Evolutionary conservation across 2,797 vertebrate genomes (phyloP).

Genomic region (Oryzias dopingdopingensis): DNA sequence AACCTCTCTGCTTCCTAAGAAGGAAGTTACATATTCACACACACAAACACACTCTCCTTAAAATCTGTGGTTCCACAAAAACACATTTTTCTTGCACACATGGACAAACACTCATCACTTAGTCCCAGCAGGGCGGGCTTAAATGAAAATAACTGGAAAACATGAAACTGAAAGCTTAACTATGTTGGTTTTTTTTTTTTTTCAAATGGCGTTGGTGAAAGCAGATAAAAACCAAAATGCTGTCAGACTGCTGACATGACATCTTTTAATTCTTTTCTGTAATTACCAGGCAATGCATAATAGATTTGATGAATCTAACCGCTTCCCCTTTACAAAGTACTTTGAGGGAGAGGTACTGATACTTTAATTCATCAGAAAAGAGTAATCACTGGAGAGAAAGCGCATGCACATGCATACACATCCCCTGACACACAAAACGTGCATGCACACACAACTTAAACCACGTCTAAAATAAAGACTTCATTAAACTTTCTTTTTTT

Average conservation of each 20-base stretch:
- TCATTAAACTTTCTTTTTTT: too few species aligned
- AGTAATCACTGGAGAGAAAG: conserved; percentile 49
- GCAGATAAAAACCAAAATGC: conserved; percentile 19
- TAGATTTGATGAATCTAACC: conserved; percentile 69
- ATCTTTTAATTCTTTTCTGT: conserved; percentile 77
- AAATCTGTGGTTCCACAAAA: conserved; percentile 29
- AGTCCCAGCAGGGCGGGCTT: conserved; percentile 37
- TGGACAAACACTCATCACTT: conserved; percentile 57
- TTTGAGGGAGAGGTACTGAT: conserved; percentile 51
- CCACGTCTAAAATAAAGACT: too few species aligned
- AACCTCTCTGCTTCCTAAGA: conserved; percentile 49
- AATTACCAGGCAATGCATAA: conserved; percentile 81
- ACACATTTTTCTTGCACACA: conserved; percentile 14
- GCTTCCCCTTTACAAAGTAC: conserved; percentile 73
- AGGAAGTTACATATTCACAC: conserved; percentile 25
- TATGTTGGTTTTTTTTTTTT: conserved; percentile 25
- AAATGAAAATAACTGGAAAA: conserved; percentile 31
- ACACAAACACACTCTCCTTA: conserved; percentile 22
- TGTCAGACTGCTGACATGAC: conserved; percentile 71
- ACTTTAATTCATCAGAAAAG: conserved; percentile 65
- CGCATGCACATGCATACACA: conserved; percentile 10
- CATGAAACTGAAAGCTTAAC: conserved; percentile 47
- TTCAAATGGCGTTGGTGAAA: conserved; percentile 21
- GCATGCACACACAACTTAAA: not conserved
- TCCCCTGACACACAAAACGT: not conserved